Percentiles rank a stretch among this genome's conserved stretches.
These are phyloP conservation scores for Ornithoptera priamus DNA, from an alignment of 2,888 invertebrate species.

Conservation along the genomic window DNA sequence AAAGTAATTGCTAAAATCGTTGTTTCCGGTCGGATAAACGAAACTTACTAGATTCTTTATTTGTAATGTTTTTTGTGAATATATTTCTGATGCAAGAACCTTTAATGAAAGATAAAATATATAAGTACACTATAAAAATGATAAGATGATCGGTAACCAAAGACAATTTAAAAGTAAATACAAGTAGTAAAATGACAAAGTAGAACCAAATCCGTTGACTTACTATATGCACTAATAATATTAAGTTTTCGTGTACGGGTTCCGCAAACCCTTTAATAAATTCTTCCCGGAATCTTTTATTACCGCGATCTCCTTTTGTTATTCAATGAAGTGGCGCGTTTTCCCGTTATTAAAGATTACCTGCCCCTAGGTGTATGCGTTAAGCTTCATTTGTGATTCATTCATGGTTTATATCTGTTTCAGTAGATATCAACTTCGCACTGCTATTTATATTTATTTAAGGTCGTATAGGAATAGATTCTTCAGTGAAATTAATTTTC, in stretches of 20 bases:
- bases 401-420: not conserved
- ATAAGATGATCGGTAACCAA: not conserved
- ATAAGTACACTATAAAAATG: not conserved
- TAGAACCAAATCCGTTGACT: not conserved
- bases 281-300: conserved; percentile 34
- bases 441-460: not conserved
- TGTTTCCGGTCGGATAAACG: too few relatives aligned
- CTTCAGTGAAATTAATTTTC: not conserved
- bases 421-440: not conserved
- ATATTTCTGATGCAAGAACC: too few relatives aligned
- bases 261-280: conserved; percentile 30
- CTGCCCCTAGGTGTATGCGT: conserved; percentile 2
- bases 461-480: not conserved
- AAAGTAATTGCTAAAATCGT: too few relatives aligned
- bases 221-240: not conserved
- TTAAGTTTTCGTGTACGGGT: conserved; percentile 6
- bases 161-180: not conserved
- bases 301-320: conserved; percentile 28
- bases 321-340: conserved; percentile 33
- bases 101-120: not conserved
- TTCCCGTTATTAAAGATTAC: conserved; percentile 27
- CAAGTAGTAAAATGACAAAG: not conserved
- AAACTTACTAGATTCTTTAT: too few relatives aligned
- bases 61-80: too few relatives aligned
- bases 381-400: not conserved